phyloP scores from a whole-genome alignment of 2,113 vertebrate species.

The Aphyosemion australe region DNA sequence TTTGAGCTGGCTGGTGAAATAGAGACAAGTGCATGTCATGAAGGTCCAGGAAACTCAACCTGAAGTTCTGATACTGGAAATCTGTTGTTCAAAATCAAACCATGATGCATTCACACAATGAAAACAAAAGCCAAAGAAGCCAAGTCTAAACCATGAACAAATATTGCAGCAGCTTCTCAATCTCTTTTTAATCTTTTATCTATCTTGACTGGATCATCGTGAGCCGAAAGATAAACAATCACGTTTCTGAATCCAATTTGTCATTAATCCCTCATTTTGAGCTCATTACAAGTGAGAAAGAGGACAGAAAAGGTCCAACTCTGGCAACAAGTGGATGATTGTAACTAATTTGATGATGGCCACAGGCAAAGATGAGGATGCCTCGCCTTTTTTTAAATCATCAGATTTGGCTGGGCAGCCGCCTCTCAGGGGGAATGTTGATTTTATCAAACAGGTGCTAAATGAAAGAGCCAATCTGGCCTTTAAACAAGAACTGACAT shows the following conservation, averaged over 20 bases:
- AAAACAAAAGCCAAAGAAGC: no score
- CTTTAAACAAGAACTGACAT: slow-evolving; percentile 32
- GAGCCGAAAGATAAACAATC: slow-evolving; percentile 37
- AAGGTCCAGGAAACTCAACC: no score
- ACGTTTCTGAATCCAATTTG: slow-evolving; percentile 44
- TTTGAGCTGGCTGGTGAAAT: no score
- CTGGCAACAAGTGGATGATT: slow-evolving; percentile 48
- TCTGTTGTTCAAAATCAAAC: no score
- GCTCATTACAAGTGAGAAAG: slow-evolving; percentile 28
- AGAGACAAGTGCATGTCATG: no score
- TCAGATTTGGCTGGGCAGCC: slow-evolving; percentile 39
- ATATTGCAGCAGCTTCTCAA: not conserved
- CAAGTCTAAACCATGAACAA: not conserved
- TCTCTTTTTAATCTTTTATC: slow-evolving; percentile 32
- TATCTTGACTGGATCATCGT: slow-evolving; percentile 15
- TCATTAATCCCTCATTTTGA: slow-evolving; percentile 5
- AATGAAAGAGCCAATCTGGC: slow-evolving; percentile 25
- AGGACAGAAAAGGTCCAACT: slow-evolving; percentile 35
- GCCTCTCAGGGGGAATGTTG: slow-evolving; percentile 17
- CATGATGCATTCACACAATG: no score
- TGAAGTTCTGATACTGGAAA: no score
- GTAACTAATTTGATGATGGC: slow-evolving; percentile 44
- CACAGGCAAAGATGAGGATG: slow-evolving; percentile 28
- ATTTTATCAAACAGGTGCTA: slow-evolving; percentile 45
- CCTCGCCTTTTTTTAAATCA: slow-evolving; percentile 16